Evolutionary conservation across 37 sponge, comb jelly and placozoan species (phyloP), one percentile per base, ranked within the genome.

Genomic region (Mnemiopsis leidyi): DNA sequence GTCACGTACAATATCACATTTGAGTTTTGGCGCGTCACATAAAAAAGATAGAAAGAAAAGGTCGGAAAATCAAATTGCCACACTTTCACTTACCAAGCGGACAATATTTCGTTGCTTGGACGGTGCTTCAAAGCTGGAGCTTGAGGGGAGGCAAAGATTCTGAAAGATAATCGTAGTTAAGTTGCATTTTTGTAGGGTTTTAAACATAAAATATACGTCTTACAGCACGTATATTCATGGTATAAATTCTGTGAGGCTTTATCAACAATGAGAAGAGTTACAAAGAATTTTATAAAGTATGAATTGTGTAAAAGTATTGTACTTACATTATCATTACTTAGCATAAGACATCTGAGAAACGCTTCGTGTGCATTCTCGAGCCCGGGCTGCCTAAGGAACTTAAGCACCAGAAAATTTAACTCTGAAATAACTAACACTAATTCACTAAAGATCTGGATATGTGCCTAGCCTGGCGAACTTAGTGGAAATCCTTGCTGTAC

Each of bases 381-480:
- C 26, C 61, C 61, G 35, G 90, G 90, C 90, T 85, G 90, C 32
- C 28, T 40, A 0, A 85, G 90, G 24, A 26, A 85, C 61, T 85
- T 85, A 5, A 40, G 61, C 16, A 85, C 90, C 61, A 85, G 90
- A 29, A 85, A 85, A 39, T 85, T 85, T 21, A 85, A 40, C 90
- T 85, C 90, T 85, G 90, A 85, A 77, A 77, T 34, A 33, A 32
- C 7, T 25, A n/a, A 61, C 68, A 61, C 9, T 61, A 21, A 61
- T 61, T 61, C 9, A 21, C 68, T 61, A 61, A n/a, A n/a, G n/a
- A 61, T n/a, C n/a, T n/a, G n/a, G n/a, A n/a, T n/a, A n/a, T n/a
- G n/a, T n/a, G n/a, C n/a, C n/a, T n/a, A n/a, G n/a, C n/a, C n/a
- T n/a, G n/a, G n/a, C n/a, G n/a, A n/a, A n/a, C n/a, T n/a, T n/a